phyloP scores from a whole-genome alignment of 2,113 vertebrate genomes.

The Equus quagga region DNA sequence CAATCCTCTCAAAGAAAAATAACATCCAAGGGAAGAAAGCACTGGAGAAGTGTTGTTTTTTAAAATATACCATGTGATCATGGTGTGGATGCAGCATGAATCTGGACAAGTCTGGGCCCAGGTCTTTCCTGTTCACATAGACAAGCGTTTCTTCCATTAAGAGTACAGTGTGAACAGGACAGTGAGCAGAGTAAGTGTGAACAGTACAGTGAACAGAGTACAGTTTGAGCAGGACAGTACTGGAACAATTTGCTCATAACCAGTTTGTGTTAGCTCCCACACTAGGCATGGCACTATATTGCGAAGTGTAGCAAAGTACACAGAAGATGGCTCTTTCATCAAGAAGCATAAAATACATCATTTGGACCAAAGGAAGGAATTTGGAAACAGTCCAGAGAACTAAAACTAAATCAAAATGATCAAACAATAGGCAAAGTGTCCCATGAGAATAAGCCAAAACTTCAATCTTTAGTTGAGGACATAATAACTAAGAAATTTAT shows the following conservation, averaged over 20 bases:
- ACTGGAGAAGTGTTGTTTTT: neutral
- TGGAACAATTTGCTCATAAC: neutral
- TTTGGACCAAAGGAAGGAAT: neutral
- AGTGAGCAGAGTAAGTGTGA: neutral
- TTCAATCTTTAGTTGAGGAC: neutral
- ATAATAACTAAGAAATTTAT: neutral
- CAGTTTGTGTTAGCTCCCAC: neutral
- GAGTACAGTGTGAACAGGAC: neutral
- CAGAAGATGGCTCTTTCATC: neutral
- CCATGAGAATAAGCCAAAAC: neutral
- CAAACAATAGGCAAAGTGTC: neutral
- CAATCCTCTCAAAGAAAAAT: neutral
- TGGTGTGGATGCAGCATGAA: neutral
- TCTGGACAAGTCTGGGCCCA: neutral
- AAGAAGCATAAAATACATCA: neutral
- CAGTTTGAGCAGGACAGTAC: neutral
- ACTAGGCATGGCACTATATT: neutral
- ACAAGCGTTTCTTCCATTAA: neutral
- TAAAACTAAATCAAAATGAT: conserved; percentile 51
- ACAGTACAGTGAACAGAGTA: neutral
- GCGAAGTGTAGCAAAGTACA: neutral
- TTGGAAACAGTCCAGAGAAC: neutral
- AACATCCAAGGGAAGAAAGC: neutral
- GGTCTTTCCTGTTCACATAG: neutral
- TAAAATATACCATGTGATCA: neutral